These are phyloP conservation scores for Chamaetylas fuelleborni DNA, from an alignment of 2,113 vertebrate genomes.

Conservation along the genomic window DNA sequence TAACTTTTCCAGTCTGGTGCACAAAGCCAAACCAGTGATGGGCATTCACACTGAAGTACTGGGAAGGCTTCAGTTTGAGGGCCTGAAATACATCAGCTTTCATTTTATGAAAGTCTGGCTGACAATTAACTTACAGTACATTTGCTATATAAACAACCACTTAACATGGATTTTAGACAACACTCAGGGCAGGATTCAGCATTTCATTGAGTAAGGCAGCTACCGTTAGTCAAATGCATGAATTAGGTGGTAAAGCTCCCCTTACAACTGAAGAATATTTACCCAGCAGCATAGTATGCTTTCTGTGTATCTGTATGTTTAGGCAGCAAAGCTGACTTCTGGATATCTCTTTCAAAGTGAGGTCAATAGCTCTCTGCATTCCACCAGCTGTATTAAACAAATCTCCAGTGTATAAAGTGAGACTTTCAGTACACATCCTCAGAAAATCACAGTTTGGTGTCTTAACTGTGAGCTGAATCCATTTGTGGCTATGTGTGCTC, in stretches of 20 bases:
- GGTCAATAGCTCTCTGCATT: background rate
- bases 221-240: background rate
- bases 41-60: background rate
- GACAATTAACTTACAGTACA: background rate
- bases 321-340: background rate
- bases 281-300: background rate
- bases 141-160: background rate
- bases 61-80: background rate
- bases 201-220: background rate
- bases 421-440: background rate
- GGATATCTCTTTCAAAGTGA: background rate
- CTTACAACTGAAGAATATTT: background rate
- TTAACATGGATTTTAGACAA: background rate
- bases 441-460: background rate
- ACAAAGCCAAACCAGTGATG: background rate
- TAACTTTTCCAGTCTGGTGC: background rate
- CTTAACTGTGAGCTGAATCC: background rate
- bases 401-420: background rate
- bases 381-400: background rate
- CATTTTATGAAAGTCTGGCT: background rate
- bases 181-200: background rate
- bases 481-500: background rate
- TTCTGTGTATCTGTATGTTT: background rate
- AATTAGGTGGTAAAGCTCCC: background rate
- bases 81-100: background rate